Evolutionary conservation across 2,797 vertebrate genomes (phyloP).

Genomic region (Clamator glandarius): DNA sequence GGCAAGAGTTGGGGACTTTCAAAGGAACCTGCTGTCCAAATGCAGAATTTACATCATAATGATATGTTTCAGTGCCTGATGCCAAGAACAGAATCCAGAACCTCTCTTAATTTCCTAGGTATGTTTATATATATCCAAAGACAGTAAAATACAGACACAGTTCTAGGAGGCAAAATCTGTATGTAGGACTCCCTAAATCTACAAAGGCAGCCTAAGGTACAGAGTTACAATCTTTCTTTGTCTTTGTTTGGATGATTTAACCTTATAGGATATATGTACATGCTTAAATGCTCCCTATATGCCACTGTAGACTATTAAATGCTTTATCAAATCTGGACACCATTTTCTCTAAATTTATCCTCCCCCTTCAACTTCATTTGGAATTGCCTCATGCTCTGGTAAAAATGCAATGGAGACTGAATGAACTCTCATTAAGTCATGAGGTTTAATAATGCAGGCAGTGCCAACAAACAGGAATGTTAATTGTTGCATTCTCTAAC

Average conservation of each 20-base stretch:
- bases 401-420: not conserved
- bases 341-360: not conserved
- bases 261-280: not conserved
- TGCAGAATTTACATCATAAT: conserved; percentile 58
- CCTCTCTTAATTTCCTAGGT: conserved; percentile 21
- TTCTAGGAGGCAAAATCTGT: not conserved
- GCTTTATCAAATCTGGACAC: not conserved
- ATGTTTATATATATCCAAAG: conserved; percentile 19
- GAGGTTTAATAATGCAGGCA: not conserved
- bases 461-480: not conserved
- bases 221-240: not conserved
- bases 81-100: conserved; percentile 34
- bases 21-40: conserved; percentile 39
- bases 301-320: not conserved
- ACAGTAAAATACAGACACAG: not conserved
- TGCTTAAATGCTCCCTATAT: not conserved
- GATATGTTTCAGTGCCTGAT: not conserved
- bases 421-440: not conserved
- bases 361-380: not conserved
- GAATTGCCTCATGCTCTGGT: not conserved
- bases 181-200: not conserved
- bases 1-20: not conserved
- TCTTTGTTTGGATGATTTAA: not conserved
- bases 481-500: not conserved
- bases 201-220: not conserved